Base-by-base conservation (phyloP, 2,888 invertebrate species). In the Acronicta leporina region DNA sequence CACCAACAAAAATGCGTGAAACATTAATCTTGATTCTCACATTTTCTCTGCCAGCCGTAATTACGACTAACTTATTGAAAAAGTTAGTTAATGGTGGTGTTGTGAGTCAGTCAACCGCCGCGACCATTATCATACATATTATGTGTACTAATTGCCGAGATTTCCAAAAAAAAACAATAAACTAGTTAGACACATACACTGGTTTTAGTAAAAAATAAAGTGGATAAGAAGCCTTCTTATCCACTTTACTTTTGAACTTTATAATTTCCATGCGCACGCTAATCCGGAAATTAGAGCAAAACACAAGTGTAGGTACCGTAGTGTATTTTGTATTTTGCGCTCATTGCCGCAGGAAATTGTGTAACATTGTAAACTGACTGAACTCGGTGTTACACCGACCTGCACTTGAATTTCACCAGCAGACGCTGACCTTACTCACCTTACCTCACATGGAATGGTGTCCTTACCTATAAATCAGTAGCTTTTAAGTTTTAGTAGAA, bases 201-300 rank as follows among this genome's bases (percentile, higher is more conserved):
- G 11, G 4, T 4, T 5, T 5, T 5, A 35, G 35, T 35, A 13
- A 35, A 35, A 35, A 35, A 35, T 35, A 13, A 35, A 35, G 13
- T 35, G 5, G 11, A 0, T 13, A 13, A 35, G 35, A 35, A 13
- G 35, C 33, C n/a, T 2, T 15, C 46, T 4, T n/a, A n/a, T n/a
- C 13, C 43, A n/a, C 38, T 15, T 2, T 20, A 20, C 4, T 20
- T 3, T 20, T 3, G 4, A 20, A 2, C 4, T 43, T 20, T 25
- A 52, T 35, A 42, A 63, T 40, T 50, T 55, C 41, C 25, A 33
- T 42, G 20, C 7, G 44, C 33, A 30, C 68, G 41, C 33, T 67
- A 60, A 68, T 72, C 68, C 68, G 68, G 68, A 68, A 68, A 68
- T 72, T 54, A 67, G 60, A 60, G 44, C 38, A 48, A 51, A 67